Evolutionary conservation across 2,797 vertebrate species (phyloP), one percentile per base, ranked within the genome.

Genomic region (Heterohyrax brucei): DNA sequence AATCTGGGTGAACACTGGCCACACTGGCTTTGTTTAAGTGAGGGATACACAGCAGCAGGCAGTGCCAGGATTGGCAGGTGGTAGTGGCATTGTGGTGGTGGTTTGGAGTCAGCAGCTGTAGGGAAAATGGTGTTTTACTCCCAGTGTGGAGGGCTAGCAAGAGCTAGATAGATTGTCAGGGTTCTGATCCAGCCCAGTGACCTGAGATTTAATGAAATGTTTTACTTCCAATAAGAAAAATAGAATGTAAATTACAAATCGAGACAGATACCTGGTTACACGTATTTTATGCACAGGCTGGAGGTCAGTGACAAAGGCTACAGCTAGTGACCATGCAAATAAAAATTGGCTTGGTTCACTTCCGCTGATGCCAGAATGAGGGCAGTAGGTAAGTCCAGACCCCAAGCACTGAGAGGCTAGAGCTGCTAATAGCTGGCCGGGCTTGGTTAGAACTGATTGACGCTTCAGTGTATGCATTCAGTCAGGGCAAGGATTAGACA

Each of bases 101-200:
- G 61, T 88, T 87, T 80, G 7, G 73, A 93, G 72, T 64, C 73
- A 73, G 53, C 26, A 87, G 18, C 18, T 92, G 6, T 44, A 75
- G 46, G 39, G 30, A 56, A 28, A 90, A 77, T 19, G 13, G 18
- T 46, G 7, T 62, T 44, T 73, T 78, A 2, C 18, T 87, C 88
- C 53, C 89, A 33, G 30, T 80, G n/a, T 93, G 24, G 30, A 77
- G 3, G 93, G 73, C 48, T 89, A 72, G 66, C 80, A 89, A 59
- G 46, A 91, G 9, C 4, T 70, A 24, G 18, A 68, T 89, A 66
- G 30, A 21, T 78, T 66, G 1, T 75, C 56, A 70, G 56, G 12
- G 10, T 87, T 93, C n/a, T 46, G 33, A 12, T 66, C 30, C 97
- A 95, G 30, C n/a, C 56, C 96, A 59, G 91, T 92, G 62, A 73